Evolutionary conservation across 53 echinoderm and acorn worm species (phyloP), one percentile per base, ranked within the genome.

Genomic region (Henricia sp.): DNA sequence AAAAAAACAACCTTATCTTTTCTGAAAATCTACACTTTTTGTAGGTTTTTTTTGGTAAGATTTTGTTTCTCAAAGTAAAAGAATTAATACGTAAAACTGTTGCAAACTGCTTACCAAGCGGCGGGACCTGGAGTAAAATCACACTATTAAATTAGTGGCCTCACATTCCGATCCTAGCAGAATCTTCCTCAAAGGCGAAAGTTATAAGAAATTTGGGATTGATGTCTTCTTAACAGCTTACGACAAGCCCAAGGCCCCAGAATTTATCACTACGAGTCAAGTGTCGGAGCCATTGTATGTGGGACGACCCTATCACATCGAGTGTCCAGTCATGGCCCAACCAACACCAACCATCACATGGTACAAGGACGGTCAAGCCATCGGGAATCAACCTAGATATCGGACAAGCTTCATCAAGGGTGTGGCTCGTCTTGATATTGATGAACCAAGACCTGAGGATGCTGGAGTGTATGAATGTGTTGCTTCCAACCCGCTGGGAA

Each of bases 391-490:
- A 38, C 90, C 85, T 3, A 73, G 88, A 27, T 93, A 66, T 48
- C 63, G 74, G 54, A 60, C 84, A 8, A 46, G 54, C 9, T 68
- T 67, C 34, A 54, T 67, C 56, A 84, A 74, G 42, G 89, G 89
- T 2, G 51, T 78, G 2, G 89, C 53, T 68, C 77, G 70, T 9
- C 74, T 99, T 30, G 86, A 86, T 40, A 86, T 99, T 40, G 90
- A 86, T 42, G 91, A 99, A 19, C 88, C 89, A 20, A 69, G 70
- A 26, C 84, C 83, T 2, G 94, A 95, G 67, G 94, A 94, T 74
- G 84, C 91, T 39, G 94, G 99, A 9, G 72, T 92, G 53, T 95
- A 88, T 68, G 83, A 91, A 58, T 99, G 99, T 71, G 86, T 84
- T 1, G 99, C 99, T 1, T 64, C 88, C 82, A 99, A 99, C 60